Conservation (phyloP, 2,113 vertebrate species). For the Motacilla alba region DNA sequence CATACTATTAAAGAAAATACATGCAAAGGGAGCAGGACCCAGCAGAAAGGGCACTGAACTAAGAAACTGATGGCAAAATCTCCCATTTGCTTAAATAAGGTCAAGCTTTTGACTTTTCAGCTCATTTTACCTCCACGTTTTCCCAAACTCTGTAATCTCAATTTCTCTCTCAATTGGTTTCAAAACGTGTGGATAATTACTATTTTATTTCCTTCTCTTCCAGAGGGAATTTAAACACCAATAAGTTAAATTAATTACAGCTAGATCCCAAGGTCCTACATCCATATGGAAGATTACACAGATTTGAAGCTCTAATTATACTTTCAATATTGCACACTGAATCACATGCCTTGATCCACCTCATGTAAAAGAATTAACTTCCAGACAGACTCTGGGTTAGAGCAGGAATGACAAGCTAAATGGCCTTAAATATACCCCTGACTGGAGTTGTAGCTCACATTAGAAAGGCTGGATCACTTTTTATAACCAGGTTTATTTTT, state of each 20-base stretch:
- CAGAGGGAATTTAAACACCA: neutral
- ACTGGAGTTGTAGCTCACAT: neutral
- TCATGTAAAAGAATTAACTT: neutral
- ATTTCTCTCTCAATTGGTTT: neutral
- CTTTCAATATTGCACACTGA: neutral
- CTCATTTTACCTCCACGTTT: neutral
- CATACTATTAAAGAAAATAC: neutral
- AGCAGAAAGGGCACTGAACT: neutral
- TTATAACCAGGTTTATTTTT: constrained; percentile 28
- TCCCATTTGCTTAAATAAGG: neutral
- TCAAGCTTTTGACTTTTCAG: neutral
- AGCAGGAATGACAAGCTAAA: constrained; percentile 7
- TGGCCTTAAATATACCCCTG: constrained; percentile 18
- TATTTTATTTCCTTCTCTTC: neutral
- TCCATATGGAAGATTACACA: neutral
- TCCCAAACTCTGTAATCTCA: neutral
- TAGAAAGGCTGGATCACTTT: constrained; percentile 11
- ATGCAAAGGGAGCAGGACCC: neutral
- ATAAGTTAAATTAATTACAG: constrained; percentile 34
- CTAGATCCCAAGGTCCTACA: neutral
- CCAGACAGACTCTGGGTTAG: constrained; percentile 22
- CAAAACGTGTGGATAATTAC: neutral
- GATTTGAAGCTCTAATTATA: neutral
- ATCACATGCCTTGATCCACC: constrained; percentile 24
- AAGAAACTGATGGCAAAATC: neutral